These are phyloP conservation scores for Tupaia chinensis DNA, from an alignment of 2,113 vertebrate genomes.

Conservation along the genomic window DNA sequence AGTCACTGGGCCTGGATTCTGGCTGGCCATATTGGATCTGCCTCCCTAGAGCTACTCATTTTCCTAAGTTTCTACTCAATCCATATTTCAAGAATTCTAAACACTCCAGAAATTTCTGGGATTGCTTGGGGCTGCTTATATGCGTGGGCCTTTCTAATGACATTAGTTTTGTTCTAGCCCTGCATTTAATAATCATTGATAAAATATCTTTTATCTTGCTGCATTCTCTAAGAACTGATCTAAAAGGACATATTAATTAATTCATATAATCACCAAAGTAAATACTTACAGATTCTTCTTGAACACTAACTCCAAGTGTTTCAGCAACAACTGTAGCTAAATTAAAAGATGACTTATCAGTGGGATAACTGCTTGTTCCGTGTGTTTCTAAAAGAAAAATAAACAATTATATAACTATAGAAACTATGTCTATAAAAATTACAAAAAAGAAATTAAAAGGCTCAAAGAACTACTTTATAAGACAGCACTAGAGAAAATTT, in stretches of 20 bases:
- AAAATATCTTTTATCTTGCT: slow-evolving; percentile 40
- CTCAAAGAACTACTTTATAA: slow-evolving; percentile 26
- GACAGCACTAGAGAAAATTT: not conserved
- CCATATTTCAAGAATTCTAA: not conserved
- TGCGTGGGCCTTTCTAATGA: not conserved
- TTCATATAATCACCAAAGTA: slow-evolving; percentile 25
- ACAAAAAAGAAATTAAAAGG: not conserved
- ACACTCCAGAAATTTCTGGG: not conserved
- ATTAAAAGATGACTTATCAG: slow-evolving; percentile 85
- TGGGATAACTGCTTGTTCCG: slow-evolving; percentile 74
- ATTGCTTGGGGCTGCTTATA: not conserved
- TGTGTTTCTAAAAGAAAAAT: slow-evolving; percentile 78
- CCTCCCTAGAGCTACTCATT: too few species aligned
- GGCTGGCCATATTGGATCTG: too few species aligned
- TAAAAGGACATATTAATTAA: slow-evolving; percentile 16
- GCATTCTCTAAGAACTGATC: slow-evolving; percentile 23
- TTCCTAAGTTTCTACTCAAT: not conserved
- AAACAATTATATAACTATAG: slow-evolving; percentile 1
- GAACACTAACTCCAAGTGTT: slow-evolving; percentile 90
- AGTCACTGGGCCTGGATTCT: too few species aligned
- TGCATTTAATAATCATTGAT: slow-evolving; percentile 15
- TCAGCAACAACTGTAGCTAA: slow-evolving; percentile 90
- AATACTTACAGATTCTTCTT: slow-evolving; percentile 89
- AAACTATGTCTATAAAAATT: not conserved
- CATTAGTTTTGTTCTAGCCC: slow-evolving; percentile 21